A percentile compares a stretch with the other conserved stretches of the same genome.
These are phyloP conservation scores for Gila orcuttii DNA, from an alignment of 2,113 vertebrate genomes.

Conservation along the genomic window DNA sequence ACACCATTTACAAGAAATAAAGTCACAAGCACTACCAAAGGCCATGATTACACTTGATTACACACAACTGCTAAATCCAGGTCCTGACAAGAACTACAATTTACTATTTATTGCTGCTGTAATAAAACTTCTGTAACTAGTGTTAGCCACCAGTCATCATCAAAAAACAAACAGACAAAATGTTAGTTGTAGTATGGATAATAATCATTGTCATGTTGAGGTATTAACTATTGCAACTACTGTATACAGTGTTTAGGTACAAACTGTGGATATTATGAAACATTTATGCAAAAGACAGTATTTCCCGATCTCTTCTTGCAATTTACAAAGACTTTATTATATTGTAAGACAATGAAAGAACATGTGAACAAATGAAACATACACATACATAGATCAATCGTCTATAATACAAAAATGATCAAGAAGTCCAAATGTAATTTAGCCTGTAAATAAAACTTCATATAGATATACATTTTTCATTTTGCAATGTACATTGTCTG, in stretches of 20 bases:
- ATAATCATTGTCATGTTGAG: neutral
- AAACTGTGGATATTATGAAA: too few species aligned
- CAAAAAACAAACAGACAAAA: neutral
- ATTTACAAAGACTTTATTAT: constrained; percentile 16
- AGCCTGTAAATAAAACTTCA: neutral
- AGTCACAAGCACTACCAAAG: neutral
- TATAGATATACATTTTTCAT: too few species aligned
- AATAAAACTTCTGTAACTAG: neutral
- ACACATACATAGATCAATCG: neutral
- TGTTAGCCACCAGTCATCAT: neutral
- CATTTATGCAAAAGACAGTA: neutral
- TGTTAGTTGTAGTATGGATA: neutral
- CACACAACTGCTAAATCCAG: neutral
- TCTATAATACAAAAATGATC: neutral
- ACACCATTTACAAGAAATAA: neutral
- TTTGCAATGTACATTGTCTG: neutral
- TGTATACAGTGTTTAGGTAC: neutral
- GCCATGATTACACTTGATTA: neutral
- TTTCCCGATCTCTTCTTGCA: neutral
- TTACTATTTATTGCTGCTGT: neutral
- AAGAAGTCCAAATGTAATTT: neutral
- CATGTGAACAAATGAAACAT: neutral
- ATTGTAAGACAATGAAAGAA: neutral
- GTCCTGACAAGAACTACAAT: neutral
- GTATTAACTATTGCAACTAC: neutral